Conservation (phyloP, 2,888 invertebrate genomes). For the Hoplodrina ambigua region DNA sequence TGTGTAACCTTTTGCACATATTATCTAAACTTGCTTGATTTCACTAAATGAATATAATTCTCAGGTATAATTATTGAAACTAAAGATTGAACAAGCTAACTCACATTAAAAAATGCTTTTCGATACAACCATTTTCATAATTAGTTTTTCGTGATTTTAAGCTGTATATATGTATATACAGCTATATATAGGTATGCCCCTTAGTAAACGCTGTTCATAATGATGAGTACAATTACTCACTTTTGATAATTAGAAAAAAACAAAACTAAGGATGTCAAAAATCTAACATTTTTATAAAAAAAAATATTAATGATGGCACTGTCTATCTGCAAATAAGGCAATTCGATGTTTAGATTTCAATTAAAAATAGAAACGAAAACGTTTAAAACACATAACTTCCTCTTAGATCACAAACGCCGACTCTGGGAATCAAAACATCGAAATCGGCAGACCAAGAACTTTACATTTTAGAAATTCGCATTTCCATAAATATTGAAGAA, state of each 20-base stretch:
- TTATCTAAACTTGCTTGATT: too few species aligned
- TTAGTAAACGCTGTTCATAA: not conserved
- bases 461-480: slow-evolving; percentile 59
- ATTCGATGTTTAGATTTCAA: too few species aligned
- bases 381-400: not conserved
- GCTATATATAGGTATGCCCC: too few species aligned
- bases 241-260: not conserved
- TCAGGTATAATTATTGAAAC: too few species aligned
- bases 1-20: too few species aligned
- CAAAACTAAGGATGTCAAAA: not conserved
- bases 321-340: slow-evolving; percentile 9
- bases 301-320: not conserved
- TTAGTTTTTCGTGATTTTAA: too few species aligned
- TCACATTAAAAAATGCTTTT: too few species aligned
- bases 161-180: too few species aligned
- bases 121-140: too few species aligned
- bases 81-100: too few species aligned
- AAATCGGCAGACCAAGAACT: slow-evolving; percentile 23
- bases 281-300: not conserved
- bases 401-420: slow-evolving; percentile 5
- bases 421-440: slow-evolving; percentile 7
- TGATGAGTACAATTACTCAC: not conserved
- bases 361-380: not conserved
- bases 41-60: too few species aligned
- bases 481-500: slow-evolving; percentile 57